phyloP scores from a whole-genome alignment of 2,797 vertebrate genomes.

The Glyptemys insculpta region DNA sequence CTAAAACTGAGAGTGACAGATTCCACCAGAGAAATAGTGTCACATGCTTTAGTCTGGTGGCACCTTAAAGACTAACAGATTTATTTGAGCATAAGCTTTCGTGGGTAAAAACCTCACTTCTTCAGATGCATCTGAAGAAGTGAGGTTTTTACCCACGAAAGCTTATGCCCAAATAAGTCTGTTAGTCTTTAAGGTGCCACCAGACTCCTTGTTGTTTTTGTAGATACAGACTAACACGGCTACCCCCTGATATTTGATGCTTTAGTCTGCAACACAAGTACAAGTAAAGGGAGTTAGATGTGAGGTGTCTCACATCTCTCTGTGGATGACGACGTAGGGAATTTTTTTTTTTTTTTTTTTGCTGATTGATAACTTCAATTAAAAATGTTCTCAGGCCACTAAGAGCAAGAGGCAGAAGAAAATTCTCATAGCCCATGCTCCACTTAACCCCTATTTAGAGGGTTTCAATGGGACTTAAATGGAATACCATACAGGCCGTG shows the following conservation, averaged over 20 bases:
- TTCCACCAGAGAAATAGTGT: neutral
- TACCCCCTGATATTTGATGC: no score
- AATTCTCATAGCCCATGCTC: neutral
- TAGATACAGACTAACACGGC: no score
- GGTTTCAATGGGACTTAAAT: neutral
- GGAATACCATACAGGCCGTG: rapidly evolving
- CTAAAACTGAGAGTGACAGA: neutral
- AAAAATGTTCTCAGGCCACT: neutral
- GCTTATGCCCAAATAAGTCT: no score
- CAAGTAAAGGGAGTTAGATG: neutral
- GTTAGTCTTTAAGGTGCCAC: no score
- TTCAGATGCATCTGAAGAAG: no score
- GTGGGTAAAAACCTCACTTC: no score
- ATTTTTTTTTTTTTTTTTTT: neutral
- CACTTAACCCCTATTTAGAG: neutral
- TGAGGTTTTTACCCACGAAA: no score
- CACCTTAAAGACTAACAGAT: no score
- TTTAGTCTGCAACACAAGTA: neutral
- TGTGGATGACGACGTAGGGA: neutral
- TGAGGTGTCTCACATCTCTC: neutral
- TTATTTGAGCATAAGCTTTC: no score
- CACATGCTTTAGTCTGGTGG: neutral
- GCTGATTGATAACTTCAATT: neutral
- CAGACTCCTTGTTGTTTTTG: no score
- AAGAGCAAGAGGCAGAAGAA: neutral